phyloP scores from a whole-genome alignment of 2,113 vertebrate genomes.

The Nettapus auritus region DNA sequence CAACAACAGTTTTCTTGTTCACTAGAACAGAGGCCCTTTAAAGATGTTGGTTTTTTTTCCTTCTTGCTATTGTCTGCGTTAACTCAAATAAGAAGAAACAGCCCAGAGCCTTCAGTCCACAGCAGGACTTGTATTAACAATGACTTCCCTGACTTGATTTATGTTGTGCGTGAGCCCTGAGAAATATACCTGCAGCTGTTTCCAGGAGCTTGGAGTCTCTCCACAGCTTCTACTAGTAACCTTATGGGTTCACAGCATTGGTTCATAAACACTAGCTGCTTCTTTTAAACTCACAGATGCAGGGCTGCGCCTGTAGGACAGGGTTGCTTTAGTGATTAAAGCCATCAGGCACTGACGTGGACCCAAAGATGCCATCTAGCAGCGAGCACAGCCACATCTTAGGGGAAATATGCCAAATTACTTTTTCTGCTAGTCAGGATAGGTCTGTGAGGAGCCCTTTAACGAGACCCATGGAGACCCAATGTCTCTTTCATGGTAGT shows the following conservation, averaged over 20 bases:
- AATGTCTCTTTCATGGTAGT: fast-evolving
- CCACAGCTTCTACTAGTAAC: neutral
- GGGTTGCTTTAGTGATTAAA: neutral
- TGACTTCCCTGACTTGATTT: neutral
- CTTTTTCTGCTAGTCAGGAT: too few species aligned
- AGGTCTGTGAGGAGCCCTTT: neutral
- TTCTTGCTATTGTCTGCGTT: neutral
- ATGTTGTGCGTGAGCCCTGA: fast-evolving
- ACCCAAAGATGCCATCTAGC: neutral
- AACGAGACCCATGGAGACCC: too few species aligned
- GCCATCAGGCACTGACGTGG: fast-evolving
- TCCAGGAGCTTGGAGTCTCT: neutral
- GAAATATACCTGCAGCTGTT: neutral
- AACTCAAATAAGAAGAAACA: neutral
- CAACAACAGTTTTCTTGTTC: neutral
- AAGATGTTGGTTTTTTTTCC: neutral
- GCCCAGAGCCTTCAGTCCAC: fast-evolving
- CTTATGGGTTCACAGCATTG: neutral
- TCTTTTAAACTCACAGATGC: neutral
- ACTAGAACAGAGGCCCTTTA: neutral
- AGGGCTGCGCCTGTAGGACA: neutral
- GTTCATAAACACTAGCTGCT: fast-evolving
- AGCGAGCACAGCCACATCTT: neutral
- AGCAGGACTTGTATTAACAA: neutral
- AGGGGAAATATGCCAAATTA: neutral